A percentile compares a stretch with the other conserved stretches of the same genome.
phyloP scores from a whole-genome alignment of 2,797 vertebrate species.

The Hypotaenidia okinawae region DNA sequence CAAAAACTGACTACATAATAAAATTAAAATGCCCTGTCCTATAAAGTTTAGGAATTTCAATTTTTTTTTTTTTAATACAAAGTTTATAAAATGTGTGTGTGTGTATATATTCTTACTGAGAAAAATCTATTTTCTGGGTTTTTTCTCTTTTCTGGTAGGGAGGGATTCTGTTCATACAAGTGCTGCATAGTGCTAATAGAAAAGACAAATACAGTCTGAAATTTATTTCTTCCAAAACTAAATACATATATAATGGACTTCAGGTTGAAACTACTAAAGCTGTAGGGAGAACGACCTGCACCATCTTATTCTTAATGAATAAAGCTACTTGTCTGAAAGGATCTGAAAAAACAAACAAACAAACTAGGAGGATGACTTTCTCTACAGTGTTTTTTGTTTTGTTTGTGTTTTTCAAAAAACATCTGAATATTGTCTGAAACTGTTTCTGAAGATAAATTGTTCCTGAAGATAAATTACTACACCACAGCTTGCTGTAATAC shows the following conservation, averaged over 20 bases:
- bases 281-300: not conserved
- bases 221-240: not conserved
- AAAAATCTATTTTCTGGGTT: rapidly evolving
- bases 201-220: not conserved
- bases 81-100: not conserved
- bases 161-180: not conserved
- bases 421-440: slow-evolving; percentile 20
- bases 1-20: not conserved
- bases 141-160: not conserved
- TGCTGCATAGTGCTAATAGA: not conserved
- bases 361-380: not conserved
- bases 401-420: not conserved
- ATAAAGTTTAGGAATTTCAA: not conserved
- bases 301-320: not conserved
- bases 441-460: not conserved
- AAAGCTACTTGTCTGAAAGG: not conserved
- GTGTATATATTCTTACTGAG: not conserved
- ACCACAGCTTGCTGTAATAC: slow-evolving; percentile 28
- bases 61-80: not conserved
- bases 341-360: not conserved
- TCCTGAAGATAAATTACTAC: slow-evolving; percentile 55
- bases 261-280: not conserved
- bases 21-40: not conserved
- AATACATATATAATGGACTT: not conserved
- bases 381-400: not conserved